Evolutionary conservation across 2,113 vertebrate species (phyloP).

Genomic region (Megaceryle maxima): DNA sequence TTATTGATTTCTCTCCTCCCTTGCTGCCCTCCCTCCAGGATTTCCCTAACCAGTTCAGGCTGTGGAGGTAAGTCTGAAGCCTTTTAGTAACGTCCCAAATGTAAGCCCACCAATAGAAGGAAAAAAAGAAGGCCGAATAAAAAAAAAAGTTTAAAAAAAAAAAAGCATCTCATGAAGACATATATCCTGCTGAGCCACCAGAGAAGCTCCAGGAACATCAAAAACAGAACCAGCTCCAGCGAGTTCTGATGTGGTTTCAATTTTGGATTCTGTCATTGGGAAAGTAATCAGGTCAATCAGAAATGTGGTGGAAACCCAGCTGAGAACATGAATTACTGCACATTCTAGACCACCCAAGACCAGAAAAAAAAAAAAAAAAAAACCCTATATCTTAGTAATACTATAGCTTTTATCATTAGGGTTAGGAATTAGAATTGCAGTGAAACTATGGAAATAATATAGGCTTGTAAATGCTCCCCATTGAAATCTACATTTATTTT

Average conservation of each 20-base stretch:
- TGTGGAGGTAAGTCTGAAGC: neutral
- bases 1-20: neutral
- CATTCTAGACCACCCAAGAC: constrained; percentile 70
- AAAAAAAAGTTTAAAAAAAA: no score
- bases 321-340: constrained; percentile 71
- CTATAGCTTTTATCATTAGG: constrained; percentile 57
- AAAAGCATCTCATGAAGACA: constrained; percentile 29
- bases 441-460: constrained; percentile 57
- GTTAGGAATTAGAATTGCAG: constrained; percentile 28
- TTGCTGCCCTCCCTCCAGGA: neutral
- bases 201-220: constrained; percentile 66
- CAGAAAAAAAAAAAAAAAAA: neutral
- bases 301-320: constrained; percentile 68
- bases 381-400: constrained; percentile 30
- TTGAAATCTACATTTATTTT: constrained; percentile 24
- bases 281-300: constrained; percentile 71
- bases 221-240: constrained; percentile 56
- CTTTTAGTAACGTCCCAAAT: neutral
- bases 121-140: neutral
- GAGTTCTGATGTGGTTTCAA: constrained; percentile 70
- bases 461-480: constrained; percentile 23
- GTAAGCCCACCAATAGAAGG: neutral
- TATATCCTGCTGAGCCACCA: constrained; percentile 64
- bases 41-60: neutral
- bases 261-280: constrained; percentile 71